Conservation (phyloP, 1,140 invertebrate genomes). For the Littorina saxatilis region DNA sequence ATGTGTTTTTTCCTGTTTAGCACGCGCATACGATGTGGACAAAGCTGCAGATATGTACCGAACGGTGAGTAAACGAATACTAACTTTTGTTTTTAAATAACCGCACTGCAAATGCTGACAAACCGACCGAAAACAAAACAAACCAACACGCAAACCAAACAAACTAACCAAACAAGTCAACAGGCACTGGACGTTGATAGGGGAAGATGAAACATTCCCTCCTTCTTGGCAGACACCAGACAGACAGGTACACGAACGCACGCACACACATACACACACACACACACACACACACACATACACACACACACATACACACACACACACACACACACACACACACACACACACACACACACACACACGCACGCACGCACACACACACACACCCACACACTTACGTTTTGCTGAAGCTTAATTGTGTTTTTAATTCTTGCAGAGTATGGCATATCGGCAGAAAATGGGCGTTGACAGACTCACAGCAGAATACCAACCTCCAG, state of each 20-base stretch:
- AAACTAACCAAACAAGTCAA: no score
- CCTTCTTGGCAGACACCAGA: neutral
- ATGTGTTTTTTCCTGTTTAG: constrained; percentile 78
- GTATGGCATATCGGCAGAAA: constrained; percentile 85
- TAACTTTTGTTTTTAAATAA: no score
- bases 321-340: neutral
- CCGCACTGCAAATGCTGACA: no score
- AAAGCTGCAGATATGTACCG: constrained; percentile 91
- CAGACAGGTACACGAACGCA: no score
- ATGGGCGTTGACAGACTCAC: constrained; percentile 85
- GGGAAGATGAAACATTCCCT: no score
- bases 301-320: neutral
- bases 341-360: no score
- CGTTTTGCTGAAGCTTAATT: no score
- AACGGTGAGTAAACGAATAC: constrained; percentile 81
- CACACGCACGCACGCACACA: neutral
- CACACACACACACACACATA: neutral
- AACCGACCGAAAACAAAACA: no score
- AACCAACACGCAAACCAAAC: no score
- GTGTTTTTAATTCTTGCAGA: constrained; percentile 80
- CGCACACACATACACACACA: neutral
- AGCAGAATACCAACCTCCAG: constrained; percentile 84
- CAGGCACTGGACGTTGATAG: no score
- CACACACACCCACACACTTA: neutral
- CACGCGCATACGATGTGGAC: constrained; percentile 86